Percentiles rank a stretch among this genome's conserved stretches.
Conservation (phyloP, 2,797 vertebrate genomes). For the Bryconaethiops microstoma region DNA sequence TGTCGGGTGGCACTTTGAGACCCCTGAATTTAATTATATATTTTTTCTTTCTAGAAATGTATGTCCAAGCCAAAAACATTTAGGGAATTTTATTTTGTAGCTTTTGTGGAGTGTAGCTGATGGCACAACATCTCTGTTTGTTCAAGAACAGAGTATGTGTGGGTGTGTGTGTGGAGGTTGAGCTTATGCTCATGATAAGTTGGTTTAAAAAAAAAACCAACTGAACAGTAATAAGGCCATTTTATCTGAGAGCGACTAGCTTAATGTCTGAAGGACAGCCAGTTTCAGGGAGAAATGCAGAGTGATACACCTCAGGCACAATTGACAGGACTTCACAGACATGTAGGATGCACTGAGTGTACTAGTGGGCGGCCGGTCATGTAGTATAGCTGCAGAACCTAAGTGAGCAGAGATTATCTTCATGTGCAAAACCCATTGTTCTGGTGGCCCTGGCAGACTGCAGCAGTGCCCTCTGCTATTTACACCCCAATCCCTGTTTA, state of each 20-base stretch:
- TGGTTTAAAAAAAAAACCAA: neutral
- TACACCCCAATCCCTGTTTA: slow-evolving; percentile 61
- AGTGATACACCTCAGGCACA: slow-evolving; percentile 41
- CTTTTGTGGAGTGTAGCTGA: neutral
- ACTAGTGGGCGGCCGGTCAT: slow-evolving; percentile 10
- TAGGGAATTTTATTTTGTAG: neutral
- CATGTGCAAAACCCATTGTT: slow-evolving; percentile 33
- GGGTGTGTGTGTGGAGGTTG: neutral
- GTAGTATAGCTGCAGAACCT: neutral
- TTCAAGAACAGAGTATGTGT: neutral
- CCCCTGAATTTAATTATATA: too few species aligned
- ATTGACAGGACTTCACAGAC: slow-evolving; percentile 1
- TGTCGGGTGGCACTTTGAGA: too few species aligned
- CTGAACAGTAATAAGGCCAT: neutral
- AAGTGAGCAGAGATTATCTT: slow-evolving; percentile 37
- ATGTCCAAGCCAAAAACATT: neutral
- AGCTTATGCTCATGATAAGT: neutral
- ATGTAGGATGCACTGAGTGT: neutral
- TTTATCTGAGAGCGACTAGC: slow-evolving; percentile 14
- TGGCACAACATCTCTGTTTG: neutral
- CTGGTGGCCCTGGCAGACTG: slow-evolving; percentile 58
- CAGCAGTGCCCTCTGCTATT: slow-evolving; percentile 34
- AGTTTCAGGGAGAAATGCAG: slow-evolving; percentile 50
- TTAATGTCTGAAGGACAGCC: slow-evolving; percentile 64
- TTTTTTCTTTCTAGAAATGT: too few species aligned